These are phyloP conservation scores for Drosophila subobscura DNA, from an alignment of 1,140 invertebrate genomes.

Conservation along the genomic window DNA sequence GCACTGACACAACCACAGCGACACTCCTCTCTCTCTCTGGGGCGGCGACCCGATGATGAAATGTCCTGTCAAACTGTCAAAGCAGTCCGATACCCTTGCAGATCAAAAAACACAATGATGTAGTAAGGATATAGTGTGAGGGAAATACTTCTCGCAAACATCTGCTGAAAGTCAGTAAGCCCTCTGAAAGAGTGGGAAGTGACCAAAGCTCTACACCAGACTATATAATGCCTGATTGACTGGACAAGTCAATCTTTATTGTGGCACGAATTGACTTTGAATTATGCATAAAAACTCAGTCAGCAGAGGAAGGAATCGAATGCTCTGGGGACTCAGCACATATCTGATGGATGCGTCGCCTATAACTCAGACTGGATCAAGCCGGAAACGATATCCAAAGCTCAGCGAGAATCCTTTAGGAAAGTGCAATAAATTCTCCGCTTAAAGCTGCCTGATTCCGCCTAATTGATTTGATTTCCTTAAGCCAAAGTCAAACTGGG, in stretches of 20 bases:
- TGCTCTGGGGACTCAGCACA: too few species aligned
- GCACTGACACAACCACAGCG: background rate
- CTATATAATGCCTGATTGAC: conserved; percentile 52
- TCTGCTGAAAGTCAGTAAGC: too few species aligned
- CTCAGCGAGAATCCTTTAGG: conserved; percentile 7
- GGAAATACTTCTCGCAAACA: too few species aligned
- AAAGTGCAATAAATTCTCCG: conserved; percentile 40
- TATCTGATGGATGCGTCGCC: background rate
- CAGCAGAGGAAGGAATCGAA: conserved; percentile 1
- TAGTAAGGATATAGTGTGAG: too few species aligned
- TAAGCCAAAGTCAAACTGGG: conserved; percentile 7
- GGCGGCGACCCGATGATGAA: conserved; percentile 36
- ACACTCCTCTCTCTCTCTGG: conserved; percentile 49
- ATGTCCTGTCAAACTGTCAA: conserved; percentile 51
- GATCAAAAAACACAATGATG: background rate
- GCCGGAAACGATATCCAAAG: too few species aligned
- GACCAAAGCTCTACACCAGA: conserved; percentile 34
- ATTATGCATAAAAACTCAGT: conserved; percentile 34
- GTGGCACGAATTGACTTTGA: conserved; percentile 6
- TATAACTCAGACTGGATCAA: conserved; percentile 4
- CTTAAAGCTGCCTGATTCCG: conserved; percentile 32
- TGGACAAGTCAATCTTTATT: conserved; percentile 15
- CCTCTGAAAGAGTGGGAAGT: conserved; percentile 18
- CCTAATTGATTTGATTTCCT: conserved; percentile 54
- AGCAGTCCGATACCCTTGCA: too few species aligned